Percentiles rank a stretch among this genome's conserved stretches.
These are phyloP conservation scores for Pipistrellus pygmaeus DNA, from an alignment of 2,797 vertebrate genomes.

Conservation along the genomic window DNA sequence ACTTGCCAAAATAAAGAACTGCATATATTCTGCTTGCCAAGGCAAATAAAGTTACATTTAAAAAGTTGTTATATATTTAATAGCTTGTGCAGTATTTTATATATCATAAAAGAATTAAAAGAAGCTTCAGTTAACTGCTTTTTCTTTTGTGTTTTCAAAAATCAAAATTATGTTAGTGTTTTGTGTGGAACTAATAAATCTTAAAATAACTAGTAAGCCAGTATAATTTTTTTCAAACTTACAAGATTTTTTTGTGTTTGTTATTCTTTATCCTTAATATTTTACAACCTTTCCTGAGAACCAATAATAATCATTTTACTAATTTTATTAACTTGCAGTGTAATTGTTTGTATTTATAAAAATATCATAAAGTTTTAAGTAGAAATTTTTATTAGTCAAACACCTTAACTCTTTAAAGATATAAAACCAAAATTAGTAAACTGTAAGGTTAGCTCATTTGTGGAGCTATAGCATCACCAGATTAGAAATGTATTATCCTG, in stretches of 20 bases:
- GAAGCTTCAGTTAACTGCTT: conserved; percentile 62
- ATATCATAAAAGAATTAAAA: conserved; percentile 66
- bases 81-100: conserved; percentile 77
- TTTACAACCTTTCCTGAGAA: not conserved
- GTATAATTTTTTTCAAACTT: conserved; percentile 51
- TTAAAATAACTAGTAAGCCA: conserved; percentile 32
- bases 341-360: conserved; percentile 48
- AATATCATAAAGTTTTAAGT: conserved; percentile 11
- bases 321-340: conserved; percentile 49
- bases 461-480: not conserved
- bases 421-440: not conserved
- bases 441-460: not conserved
- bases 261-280: not conserved
- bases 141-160: conserved; percentile 61
- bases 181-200: conserved; percentile 47
- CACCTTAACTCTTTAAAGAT: not conserved
- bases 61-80: conserved; percentile 77
- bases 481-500: not conserved
- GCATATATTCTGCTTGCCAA: conserved; percentile 77
- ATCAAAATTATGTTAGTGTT: conserved; percentile 51
- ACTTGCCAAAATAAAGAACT: conserved; percentile 83
- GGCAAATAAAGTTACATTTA: conserved; percentile 82
- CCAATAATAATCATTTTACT: conserved; percentile 18
- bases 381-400: conserved; percentile 6
- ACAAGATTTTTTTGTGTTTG: not conserved